Base-by-base conservation (phyloP, 2,113 vertebrate species). In the Rhipidura dahli region DNA sequence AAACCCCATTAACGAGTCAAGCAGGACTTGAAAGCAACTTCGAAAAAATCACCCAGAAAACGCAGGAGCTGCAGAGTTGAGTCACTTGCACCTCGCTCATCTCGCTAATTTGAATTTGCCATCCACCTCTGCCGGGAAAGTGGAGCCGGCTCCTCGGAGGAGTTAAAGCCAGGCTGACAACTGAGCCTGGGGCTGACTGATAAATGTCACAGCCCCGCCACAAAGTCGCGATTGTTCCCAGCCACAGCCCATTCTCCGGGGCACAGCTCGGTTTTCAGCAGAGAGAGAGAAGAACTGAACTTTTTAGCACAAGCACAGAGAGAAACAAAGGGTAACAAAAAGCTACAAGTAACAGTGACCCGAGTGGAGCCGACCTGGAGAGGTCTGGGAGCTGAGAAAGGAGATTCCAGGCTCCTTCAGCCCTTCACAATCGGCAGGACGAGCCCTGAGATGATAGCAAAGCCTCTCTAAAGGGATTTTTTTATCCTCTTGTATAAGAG, bases 221-320 rank as follows among this genome's bases (percentile, higher is more conserved):
- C 94, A 94, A 68, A 90, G 92, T 64, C 11, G 33, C 90, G 1
- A 92, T 93, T 95, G 94, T 96, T 88, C 69, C 31, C 80, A 11
- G 22, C 20, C 79, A 23, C 71, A 9, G 40, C 4, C 60, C 86
- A 2, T 51, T 7, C 47, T 44, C 8, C 15, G 49, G 33, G 49
- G 10, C 61, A 9, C 65, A 0, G 66, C 49, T 63, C 31, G 31
- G 18, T n/a, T 94, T 56, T 6, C 93, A 64, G 64, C 1, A 7
- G 0, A 45, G 18, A 65, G 7, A 64, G 63, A 14, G 4, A 26
- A 61, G 50, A 63, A 56, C 5, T 35, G 11, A n/a, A 66, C 30
- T 78, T 18, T 12, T 44, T 1, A 40, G 63, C 8, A 4, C 1
- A 6, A 6, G 65, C 65, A 63, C 42, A 4, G 21, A 35, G 45